phyloP scores from a whole-genome alignment of 2,888 invertebrate species.

The Platynereis dumerilii region DNA sequence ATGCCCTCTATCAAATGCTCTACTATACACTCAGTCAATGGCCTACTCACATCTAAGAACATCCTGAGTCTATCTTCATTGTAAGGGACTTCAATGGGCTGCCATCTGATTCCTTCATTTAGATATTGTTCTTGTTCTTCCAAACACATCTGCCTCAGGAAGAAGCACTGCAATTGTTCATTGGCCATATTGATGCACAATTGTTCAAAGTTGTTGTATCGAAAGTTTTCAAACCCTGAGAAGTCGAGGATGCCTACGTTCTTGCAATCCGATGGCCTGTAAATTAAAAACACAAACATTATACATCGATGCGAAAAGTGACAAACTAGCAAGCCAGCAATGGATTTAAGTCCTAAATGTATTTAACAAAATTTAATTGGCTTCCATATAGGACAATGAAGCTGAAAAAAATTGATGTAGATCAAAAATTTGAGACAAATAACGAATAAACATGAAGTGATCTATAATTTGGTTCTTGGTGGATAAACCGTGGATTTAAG shows the following conservation, averaged over 20 bases:
- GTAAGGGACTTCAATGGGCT: slow-evolving; percentile 43
- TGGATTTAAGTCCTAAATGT: no score
- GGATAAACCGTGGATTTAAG: no score
- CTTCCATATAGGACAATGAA: not conserved
- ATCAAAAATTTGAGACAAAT: slow-evolving; percentile 4
- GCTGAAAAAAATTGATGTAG: not conserved
- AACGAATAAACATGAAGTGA: no score
- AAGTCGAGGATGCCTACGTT: slow-evolving; percentile 54
- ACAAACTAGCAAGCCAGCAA: no score
- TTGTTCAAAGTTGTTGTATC: slow-evolving; percentile 54
- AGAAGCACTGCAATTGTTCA: slow-evolving; percentile 51
- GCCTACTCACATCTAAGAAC: slow-evolving; percentile 16
- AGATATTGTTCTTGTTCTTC: slow-evolving; percentile 46
- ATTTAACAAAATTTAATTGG: no score
- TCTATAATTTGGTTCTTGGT: no score
- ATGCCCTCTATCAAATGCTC: not conserved
- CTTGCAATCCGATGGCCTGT: not conserved
- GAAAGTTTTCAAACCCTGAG: slow-evolving; percentile 57
- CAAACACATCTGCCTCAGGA: slow-evolving; percentile 51
- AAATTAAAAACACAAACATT: slow-evolving; percentile 1
- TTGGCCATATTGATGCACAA: slow-evolving; percentile 55
- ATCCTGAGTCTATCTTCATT: slow-evolving; percentile 43
- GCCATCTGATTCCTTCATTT: slow-evolving; percentile 47
- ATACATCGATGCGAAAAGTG: no score
- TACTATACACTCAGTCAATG: no score